These are phyloP conservation scores for Malurus leucopterus DNA, from an alignment of 2,797 vertebrate species.

Conservation along the genomic window DNA sequence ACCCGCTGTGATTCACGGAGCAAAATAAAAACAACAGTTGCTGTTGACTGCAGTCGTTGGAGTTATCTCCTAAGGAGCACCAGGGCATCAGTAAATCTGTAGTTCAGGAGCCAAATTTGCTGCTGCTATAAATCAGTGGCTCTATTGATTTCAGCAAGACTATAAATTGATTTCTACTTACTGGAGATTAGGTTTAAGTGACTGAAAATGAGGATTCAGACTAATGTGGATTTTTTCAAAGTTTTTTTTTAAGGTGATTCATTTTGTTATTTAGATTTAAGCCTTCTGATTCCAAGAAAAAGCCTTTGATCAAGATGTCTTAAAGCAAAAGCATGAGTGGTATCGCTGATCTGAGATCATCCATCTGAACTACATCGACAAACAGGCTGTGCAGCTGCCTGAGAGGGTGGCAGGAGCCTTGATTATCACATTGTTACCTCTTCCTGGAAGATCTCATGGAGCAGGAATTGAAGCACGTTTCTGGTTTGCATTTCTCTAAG, in stretches of 20 bases:
- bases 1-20: background rate
- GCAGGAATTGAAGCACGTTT: background rate
- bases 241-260: background rate
- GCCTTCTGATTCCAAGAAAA: slow-evolving; percentile 20
- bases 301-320: background rate
- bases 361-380: background rate
- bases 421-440: background rate
- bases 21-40: slow-evolving; percentile 16
- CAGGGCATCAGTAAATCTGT: background rate
- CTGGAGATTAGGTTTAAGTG: slow-evolving; percentile 31
- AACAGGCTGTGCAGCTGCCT: background rate
- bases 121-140: background rate
- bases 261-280: slow-evolving; percentile 25
- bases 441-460: background rate
- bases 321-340: background rate
- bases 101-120: slow-evolving; percentile 9
- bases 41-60: background rate
- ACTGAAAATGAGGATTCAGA: slow-evolving; percentile 35
- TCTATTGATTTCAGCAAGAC: slow-evolving; percentile 19
- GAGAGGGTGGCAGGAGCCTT: background rate
- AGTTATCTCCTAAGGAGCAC: background rate
- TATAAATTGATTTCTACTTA: slow-evolving; percentile 38
- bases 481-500: background rate
- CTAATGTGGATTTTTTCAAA: background rate
- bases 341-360: background rate